Base-by-base conservation (phyloP, 2,113 vertebrate species). In the Cyprinodon brontotheroides region DNA sequence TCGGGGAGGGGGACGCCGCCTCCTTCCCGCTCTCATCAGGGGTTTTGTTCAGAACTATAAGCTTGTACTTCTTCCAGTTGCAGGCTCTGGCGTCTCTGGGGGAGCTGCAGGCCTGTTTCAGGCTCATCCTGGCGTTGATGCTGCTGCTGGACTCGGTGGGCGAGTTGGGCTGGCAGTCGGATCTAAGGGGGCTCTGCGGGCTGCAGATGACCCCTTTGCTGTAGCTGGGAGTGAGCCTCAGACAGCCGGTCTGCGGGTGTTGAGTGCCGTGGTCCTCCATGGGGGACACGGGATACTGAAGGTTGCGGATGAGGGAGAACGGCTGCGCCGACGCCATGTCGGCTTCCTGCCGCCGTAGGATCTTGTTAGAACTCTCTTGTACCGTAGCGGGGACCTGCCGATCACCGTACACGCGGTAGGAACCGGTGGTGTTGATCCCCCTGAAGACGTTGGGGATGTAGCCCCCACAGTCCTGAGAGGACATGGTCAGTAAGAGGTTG, bases 1-100 rank as follows among this genome's bases (percentile, higher is more conserved):
- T 82, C 14, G 14, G 71, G 0, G 90, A 91, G 87, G 74, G 93
- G 64, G 14, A 94, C 77, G 3, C 91, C 78, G 80, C 61, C 86
- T 93, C 90, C 29, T 93, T 94, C 38, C 94, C 94, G 3, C 93
- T 93, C 1, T 95, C 94, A 61, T 95, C 95, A 29, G 94, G 75
- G 2, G 86, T 94, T 89, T 97, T 96, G 91, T 99, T 99, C 89
- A 99, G 95, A 2, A 97, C 94, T 0, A 99, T 99, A 86, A 97
- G 96, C 89, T 98, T 99, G 92, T 98, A 98, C 75, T 99, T 99
- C 93, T 99, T 99, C 98, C 98, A 99, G 95, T 99, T 98, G 91
- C 94, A 95, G 12, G 96, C 96, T 91, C 97, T 98, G 84, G 92
- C 87, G 71, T 97, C 96, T 0, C 93, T 94, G 10, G 93, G 87